phyloP scores from a whole-genome alignment of 2,888 invertebrate genomes.

The Cataglyphis rosenhaueri region DNA sequence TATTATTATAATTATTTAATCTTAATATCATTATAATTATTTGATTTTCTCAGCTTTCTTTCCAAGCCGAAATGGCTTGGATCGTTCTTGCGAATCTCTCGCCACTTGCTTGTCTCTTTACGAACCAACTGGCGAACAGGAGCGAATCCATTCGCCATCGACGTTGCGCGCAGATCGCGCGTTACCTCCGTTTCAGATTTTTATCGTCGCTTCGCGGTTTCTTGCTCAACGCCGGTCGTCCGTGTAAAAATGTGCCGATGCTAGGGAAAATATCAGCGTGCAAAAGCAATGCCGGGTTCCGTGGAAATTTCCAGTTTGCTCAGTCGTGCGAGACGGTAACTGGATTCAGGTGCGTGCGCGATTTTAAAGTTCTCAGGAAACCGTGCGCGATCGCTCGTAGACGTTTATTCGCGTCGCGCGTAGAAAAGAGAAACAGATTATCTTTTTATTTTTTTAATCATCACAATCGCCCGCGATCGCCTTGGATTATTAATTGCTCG shows the following conservation, averaged over 20 bases:
- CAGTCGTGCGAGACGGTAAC: slow-evolving; percentile 71
- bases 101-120: slow-evolving; percentile 12
- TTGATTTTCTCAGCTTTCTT: background rate
- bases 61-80: background rate
- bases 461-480: background rate
- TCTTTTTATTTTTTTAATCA: background rate
- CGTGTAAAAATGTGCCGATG: slow-evolving; percentile 35
- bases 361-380: slow-evolving; percentile 64
- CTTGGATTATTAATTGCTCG: background rate
- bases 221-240: slow-evolving; percentile 46
- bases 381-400: slow-evolving; percentile 15
- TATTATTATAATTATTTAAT: background rate
- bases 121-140: slow-evolving; percentile 29
- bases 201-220: slow-evolving; percentile 52
- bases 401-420: slow-evolving; percentile 9
- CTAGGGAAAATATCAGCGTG: slow-evolving; percentile 50
- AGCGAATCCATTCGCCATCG: slow-evolving; percentile 52
- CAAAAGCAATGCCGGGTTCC: slow-evolving; percentile 50
- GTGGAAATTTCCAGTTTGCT: slow-evolving; percentile 76
- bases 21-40: background rate
- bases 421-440: background rate
- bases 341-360: slow-evolving; percentile 66
- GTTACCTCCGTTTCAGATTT: slow-evolving; percentile 43
- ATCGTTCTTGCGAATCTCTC: background rate
- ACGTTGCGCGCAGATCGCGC: slow-evolving; percentile 42